Evolutionary conservation across 2,888 invertebrate genomes (phyloP), one percentile per base, ranked within the genome.

Genomic region (Eupithecia vulgata): DNA sequence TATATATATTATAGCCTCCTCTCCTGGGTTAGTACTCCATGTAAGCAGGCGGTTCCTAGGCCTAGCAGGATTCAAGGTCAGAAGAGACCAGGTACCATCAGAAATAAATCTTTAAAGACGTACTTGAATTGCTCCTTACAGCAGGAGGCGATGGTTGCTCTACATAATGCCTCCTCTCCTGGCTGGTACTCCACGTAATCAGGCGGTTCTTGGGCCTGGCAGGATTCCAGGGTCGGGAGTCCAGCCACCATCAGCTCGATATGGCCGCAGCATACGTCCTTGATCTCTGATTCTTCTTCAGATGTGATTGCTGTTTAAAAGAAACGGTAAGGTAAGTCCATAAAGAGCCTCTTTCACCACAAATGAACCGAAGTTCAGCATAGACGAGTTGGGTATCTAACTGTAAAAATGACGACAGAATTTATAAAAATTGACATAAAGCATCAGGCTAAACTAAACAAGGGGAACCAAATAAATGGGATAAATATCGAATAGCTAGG

Each of bases 61-160:
- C 74, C 4, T 83, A 76, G 78, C 93, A 93, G 0, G 82, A 81
- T 3, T 73, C 72, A 0, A 75, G 78, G 84, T 80, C 64, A 1
- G 84, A n/a, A n/a, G 12, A 15, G 85, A 76, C 1, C 57, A 0
- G 86, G 86, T n/a, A 82, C 81, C 25, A 83, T 80, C 4, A 69
- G 69, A 71, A 45, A n/a, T 45, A 45, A 45, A n/a, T n/a, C 17
- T 17, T n/a, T 45, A 7, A 1, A 17, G 5, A 82, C 88, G 84
- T 76, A 93, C 93, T 84, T 79, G 68, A 90, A 85, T n/a, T 88
- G 85, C 15, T 85, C 68, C 37, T 87, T 80, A 71, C 93, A 93
- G 76, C 91, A 91, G 48, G 81, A 81, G 34, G 76, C 78, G 1
- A 87, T 79, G 0, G 87, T 83, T 1, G 81, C 78, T 1, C 81